Percentiles rank a stretch among this genome's conserved stretches.
Conservation (phyloP, 2,888 invertebrate species). For the Drosophila greeni region DNA sequence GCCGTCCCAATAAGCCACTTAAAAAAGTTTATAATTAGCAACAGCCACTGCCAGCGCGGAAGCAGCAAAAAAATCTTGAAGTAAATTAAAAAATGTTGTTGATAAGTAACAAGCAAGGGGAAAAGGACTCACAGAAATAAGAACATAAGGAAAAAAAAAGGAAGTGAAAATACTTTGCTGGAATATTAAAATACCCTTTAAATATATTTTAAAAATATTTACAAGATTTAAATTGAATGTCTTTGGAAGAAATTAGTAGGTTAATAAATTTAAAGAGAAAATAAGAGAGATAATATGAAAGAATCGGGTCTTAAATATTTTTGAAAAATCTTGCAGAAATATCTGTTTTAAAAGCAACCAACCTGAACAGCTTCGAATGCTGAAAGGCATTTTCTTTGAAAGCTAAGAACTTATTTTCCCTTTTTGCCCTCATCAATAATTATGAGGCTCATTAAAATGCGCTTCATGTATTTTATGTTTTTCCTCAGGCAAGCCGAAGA, state of each 20-base stretch:
- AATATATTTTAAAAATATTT: background rate
- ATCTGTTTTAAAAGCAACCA: background rate
- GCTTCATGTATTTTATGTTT: conserved; percentile 40
- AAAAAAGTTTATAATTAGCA: conserved; percentile 73
- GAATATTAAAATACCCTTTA: background rate
- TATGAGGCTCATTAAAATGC: conserved; percentile 54
- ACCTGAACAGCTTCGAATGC: background rate
- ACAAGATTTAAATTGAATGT: background rate
- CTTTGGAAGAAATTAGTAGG: too few relatives aligned
- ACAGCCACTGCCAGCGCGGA: conserved; percentile 44
- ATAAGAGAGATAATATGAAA: too few relatives aligned
- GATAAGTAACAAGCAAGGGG: conserved; percentile 29
- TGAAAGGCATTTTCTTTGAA: conserved; percentile 5
- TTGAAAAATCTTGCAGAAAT: background rate
- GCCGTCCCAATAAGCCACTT: conserved; percentile 71
- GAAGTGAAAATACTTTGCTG: background rate
- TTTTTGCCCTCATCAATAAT: conserved; percentile 34
- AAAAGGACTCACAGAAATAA: background rate
- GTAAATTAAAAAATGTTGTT: conserved; percentile 53
- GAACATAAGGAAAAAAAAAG: background rate
- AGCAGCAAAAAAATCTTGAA: conserved; percentile 34
- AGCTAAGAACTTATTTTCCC: conserved; percentile 15
- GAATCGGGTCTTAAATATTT: too few relatives aligned
- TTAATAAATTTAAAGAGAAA: too few relatives aligned
- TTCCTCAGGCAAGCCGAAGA: conserved; percentile 12